Base-by-base conservation (phyloP, 1,140 invertebrate genomes). In the Meloidogyne exigua region DNA sequence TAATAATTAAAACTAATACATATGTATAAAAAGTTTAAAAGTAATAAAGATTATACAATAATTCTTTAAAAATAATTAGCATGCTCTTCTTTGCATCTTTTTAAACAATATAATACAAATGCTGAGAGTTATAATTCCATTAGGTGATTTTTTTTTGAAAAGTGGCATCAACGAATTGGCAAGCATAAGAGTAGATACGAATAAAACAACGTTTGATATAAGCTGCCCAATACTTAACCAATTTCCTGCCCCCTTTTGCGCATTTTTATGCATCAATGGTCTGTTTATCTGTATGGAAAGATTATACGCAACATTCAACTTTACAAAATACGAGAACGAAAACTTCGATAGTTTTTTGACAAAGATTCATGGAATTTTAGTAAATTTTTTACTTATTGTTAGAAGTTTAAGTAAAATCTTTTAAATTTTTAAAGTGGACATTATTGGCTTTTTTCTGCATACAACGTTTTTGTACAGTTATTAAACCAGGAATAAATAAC, bases 251-350 rank as follows among this genome's bases (percentile, higher is more conserved):
- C 5, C 7, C 0, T 42, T 74, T 66, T 74, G 72, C 3, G 64
- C 64, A 18, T 74, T 74, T 66, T 36, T 74, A 44, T 64, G 64
- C 28, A n/a, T 69, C n/a, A 65, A 39, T 7, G 72, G 72, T 9
- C 3, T 74, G 7, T 25, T 69, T 23, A 74, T 66, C 1, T 74
- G 72, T 11, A 70, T 74, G 28, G 72, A 74, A 21, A 39, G 72
- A 18, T 39, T 74, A 36, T 74, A 74, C 9, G 72, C 72, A 3
- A 69, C 72, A 69, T 70, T 64, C 28, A n/a, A 67, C 7, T 74
- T 44, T 39, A 25, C 65, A 70, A 74, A 74, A 70, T 74, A 74
- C 70, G 72, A 74, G 28, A 64, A 74, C 26, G 72, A 74, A 25
- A 39, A 28, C n/a, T 74, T 74, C 49, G 39, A 49, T 21, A 28